Conservation (phyloP, 1,140 invertebrate species). For the Drosophila lacteicornis region DNA sequence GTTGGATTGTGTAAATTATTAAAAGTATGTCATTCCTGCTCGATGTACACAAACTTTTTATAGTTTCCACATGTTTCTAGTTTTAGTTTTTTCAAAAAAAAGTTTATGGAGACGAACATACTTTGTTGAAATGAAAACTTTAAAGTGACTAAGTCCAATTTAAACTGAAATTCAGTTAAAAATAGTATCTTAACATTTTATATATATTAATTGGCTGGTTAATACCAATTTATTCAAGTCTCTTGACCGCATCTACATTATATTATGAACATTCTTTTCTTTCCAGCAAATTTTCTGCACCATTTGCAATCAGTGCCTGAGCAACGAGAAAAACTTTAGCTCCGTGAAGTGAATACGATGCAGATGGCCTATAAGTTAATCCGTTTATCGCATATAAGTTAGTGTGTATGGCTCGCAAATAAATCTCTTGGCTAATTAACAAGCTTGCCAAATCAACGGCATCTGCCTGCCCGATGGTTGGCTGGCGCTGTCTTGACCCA, state of each 20-base stretch:
- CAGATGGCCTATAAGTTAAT: slow-evolving; percentile 26
- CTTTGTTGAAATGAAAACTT: too few relatives aligned
- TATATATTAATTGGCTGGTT: too few relatives aligned
- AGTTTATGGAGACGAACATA: neutral
- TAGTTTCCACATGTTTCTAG: slow-evolving; percentile 2
- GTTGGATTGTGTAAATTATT: neutral
- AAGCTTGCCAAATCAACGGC: slow-evolving; percentile 54
- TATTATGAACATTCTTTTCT: neutral
- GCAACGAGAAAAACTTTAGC: slow-evolving; percentile 75
- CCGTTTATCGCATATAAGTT: slow-evolving; percentile 40
- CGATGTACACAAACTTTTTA: neutral
- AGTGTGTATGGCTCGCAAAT: slow-evolving; percentile 49
- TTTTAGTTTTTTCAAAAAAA: neutral
- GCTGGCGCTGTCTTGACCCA: slow-evolving; percentile 46
- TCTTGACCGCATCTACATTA: neutral
- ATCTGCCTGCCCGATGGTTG: slow-evolving; percentile 25
- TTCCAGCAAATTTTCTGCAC: slow-evolving; percentile 77
- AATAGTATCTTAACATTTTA: neutral
- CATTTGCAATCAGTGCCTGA: slow-evolving; percentile 75
- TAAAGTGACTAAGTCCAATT: neutral
- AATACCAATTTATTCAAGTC: neutral
- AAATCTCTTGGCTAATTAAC: slow-evolving; percentile 60
- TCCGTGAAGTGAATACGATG: slow-evolving; percentile 50
- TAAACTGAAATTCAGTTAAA: neutral
- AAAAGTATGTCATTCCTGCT: neutral